Conservation (phyloP, 2,888 invertebrate genomes). For the Melieria picta region DNA sequence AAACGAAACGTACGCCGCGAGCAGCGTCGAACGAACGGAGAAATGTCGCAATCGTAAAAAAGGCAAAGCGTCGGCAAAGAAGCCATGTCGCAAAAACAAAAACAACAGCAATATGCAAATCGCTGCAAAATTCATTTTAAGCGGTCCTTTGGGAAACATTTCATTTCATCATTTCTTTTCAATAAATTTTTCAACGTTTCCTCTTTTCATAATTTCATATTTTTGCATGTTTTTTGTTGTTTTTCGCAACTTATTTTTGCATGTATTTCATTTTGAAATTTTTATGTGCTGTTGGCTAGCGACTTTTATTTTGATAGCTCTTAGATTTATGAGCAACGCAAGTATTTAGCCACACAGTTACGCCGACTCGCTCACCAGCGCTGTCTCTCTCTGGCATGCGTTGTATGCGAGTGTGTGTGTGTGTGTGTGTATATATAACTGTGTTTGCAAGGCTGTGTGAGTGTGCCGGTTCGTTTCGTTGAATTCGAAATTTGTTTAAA, state of each 20-base stretch:
- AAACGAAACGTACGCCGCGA: neutral
- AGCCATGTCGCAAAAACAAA: neutral
- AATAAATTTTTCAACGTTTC: slow-evolving; percentile 29
- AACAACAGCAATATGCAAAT: slow-evolving; percentile 39
- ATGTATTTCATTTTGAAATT: too few species aligned
- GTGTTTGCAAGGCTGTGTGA: neutral
- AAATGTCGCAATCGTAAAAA: neutral
- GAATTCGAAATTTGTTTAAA: neutral
- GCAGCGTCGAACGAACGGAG: neutral
- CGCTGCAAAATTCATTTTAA: slow-evolving; percentile 41
- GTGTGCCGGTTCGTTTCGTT: neutral
- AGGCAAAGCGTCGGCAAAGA: neutral
- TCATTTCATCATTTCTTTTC: slow-evolving; percentile 39
- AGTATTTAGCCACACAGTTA: neutral
- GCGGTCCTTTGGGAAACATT: slow-evolving; percentile 41
- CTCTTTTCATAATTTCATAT: slow-evolving; percentile 22
- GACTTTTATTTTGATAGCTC: neutral
- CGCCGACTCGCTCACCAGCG: too few species aligned
- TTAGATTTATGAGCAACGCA: slow-evolving; percentile 23
- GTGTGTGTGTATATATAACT: neutral
- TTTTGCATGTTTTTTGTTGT: slow-evolving; percentile 19
- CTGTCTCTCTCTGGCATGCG: too few species aligned
- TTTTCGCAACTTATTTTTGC: too few species aligned
- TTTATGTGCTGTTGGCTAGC: too few species aligned
- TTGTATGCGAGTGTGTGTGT: neutral